Evolutionary conservation across 2,113 vertebrate species (phyloP).

Genomic region (Aegithalos caudatus): DNA sequence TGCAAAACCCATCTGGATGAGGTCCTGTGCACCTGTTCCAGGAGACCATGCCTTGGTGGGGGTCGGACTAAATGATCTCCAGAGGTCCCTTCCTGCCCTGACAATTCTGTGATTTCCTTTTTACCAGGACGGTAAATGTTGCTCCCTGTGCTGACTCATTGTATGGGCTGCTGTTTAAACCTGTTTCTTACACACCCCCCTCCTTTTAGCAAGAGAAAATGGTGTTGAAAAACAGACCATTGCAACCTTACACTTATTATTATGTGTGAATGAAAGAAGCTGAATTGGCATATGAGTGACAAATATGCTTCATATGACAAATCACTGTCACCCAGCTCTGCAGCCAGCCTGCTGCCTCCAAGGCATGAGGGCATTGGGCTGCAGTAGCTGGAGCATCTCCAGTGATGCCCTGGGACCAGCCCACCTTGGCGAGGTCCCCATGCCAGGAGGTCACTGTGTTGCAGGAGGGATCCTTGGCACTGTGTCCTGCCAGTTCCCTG

Average conservation of each 20-base stretch:
- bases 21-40: not conserved
- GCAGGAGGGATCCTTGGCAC: not conserved
- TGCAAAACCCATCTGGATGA: not conserved
- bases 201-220: not conserved
- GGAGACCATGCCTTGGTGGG: not conserved
- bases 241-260: rapidly evolving
- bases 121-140: no score
- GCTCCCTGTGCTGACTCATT: no score
- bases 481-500: not conserved
- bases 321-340: rapidly evolving
- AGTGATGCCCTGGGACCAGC: not conserved
- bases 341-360: rapidly evolving
- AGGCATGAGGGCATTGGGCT: rapidly evolving
- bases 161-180: not conserved
- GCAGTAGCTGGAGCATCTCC: rapidly evolving
- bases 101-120: no score
- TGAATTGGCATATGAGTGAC: not conserved
- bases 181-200: not conserved
- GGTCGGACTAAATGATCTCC: not conserved
- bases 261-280: not conserved
- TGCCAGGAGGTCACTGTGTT: rapidly evolving
- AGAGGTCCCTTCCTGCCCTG: not conserved
- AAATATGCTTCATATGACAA: not conserved
- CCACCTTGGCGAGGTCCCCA: rapidly evolving
- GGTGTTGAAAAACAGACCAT: rapidly evolving